Evolutionary conservation across 2,797 vertebrate species (phyloP), one percentile per base, ranked within the genome.

Genomic region (Hypotaenidia philippensis): DNA sequence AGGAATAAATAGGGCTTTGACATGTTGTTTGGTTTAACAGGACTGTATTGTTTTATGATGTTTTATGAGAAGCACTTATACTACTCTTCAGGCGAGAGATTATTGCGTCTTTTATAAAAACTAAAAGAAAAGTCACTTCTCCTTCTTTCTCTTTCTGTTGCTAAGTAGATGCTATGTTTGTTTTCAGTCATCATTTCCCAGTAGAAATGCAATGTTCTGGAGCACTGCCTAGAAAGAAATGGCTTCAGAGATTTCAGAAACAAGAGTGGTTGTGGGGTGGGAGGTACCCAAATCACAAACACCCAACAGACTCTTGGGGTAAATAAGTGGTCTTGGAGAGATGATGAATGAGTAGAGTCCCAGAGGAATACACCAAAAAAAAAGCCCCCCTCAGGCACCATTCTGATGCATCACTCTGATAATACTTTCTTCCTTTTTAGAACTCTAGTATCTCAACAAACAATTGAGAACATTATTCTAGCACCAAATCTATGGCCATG

Each of bases 131-230:
- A 61, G 45, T 38, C 26, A 78, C 96, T 97, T 97, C 95, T 96
- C 61, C 71, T 96, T 96, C 94, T 95, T 97, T 95, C 86, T 94
- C 95, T 92, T 95, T 94, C 93, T 65, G 89, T 97, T 98, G 96
- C 97, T 98, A 98, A 98, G 97, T 98, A 98, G 98, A 98, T 95
- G 89, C 50, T 97, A 93, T 96, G 96, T 97, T 97, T 97, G 96
- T 97, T 97, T 98, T 96, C 88, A 96, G 97, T 96, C 82, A 5
- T 97, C 87, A 95, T 97, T 97, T 98, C 97, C 97, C 97, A 97
- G 92, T 94, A 97, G 97, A 97, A 97, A 97, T 95, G 96, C 91
- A 97, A 71, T 90, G 15, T 95, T 96, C 96, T 97, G 97, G 97
- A 98, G 91, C 81, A 83, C 47, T 97, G 97, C 97, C 97, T 98